Conservation (phyloP, 1,140 invertebrate species). For the Stenopsyche tienmushanensis region DNA sequence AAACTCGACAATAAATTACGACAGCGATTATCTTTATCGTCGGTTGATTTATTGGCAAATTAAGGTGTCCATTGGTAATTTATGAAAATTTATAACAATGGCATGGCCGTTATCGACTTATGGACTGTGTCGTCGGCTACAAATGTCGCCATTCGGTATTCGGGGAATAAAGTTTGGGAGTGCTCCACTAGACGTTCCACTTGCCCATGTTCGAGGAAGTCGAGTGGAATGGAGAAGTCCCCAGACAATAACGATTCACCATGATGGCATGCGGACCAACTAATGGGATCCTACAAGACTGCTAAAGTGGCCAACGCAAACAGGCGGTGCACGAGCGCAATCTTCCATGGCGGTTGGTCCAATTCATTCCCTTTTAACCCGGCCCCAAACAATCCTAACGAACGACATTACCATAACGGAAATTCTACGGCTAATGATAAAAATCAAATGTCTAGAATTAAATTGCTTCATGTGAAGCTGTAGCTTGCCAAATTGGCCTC, state of each 20-base stretch:
- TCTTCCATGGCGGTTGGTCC: too few species aligned
- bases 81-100: too few species aligned
- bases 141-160: not conserved
- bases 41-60: too few species aligned
- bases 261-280: not conserved
- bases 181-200: not conserved
- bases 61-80: too few species aligned
- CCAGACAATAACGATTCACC: conserved; percentile 12
- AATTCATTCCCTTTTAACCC: too few species aligned
- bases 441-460: too few species aligned
- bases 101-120: not conserved
- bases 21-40: not conserved
- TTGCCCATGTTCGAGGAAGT: not conserved
- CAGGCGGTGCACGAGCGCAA: not conserved
- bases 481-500: too few species aligned
- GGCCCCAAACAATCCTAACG: too few species aligned
- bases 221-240: conserved; percentile 1
- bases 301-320: not conserved
- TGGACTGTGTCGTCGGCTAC: not conserved
- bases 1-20: not conserved
- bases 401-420: too few species aligned
- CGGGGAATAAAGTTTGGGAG: conserved; percentile 4
- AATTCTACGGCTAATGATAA: too few species aligned
- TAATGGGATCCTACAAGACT: not conserved
- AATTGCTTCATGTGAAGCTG: too few species aligned